phyloP scores from a whole-genome alignment of 2,888 invertebrate genomes.

The Dyspetes luteomarginatus region DNA sequence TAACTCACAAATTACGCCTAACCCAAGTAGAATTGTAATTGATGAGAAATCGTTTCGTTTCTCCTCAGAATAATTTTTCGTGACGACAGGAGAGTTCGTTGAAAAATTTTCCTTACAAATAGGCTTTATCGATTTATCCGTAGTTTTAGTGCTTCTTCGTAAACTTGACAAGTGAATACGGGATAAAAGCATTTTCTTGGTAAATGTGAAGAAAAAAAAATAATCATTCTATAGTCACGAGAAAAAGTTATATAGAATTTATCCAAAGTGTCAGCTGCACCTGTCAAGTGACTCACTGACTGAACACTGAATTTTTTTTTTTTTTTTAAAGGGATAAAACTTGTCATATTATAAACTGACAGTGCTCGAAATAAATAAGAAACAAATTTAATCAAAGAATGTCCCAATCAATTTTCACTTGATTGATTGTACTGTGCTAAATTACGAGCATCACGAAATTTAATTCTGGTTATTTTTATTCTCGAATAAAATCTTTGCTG shows the following conservation, averaged over 20 bases:
- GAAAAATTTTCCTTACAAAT: constrained; percentile 62
- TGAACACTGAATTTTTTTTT: neutral
- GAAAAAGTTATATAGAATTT: constrained; percentile 12
- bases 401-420: neutral
- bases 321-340: too few relatives aligned
- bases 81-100: constrained; percentile 66
- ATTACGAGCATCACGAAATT: neutral
- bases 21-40: neutral
- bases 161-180: constrained; percentile 62
- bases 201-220: constrained; percentile 7
- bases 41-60: constrained; percentile 3
- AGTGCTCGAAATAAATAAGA: constrained; percentile 15
- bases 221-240: constrained; percentile 38
- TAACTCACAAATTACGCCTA: neutral
- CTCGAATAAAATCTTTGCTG: neutral
- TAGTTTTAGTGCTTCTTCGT: constrained; percentile 71
- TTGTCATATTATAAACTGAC: constrained; percentile 36
- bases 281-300: constrained; percentile 37
- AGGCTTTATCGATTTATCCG: constrained; percentile 71
- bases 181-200: constrained; percentile 23
- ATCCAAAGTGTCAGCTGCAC: constrained; percentile 27
- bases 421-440: neutral
- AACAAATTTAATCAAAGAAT: neutral
- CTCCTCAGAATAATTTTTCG: constrained; percentile 25
- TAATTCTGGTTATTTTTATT: neutral